Evolutionary conservation across 2,888 invertebrate species (phyloP).

Genomic region (Orthosia gothica): DNA sequence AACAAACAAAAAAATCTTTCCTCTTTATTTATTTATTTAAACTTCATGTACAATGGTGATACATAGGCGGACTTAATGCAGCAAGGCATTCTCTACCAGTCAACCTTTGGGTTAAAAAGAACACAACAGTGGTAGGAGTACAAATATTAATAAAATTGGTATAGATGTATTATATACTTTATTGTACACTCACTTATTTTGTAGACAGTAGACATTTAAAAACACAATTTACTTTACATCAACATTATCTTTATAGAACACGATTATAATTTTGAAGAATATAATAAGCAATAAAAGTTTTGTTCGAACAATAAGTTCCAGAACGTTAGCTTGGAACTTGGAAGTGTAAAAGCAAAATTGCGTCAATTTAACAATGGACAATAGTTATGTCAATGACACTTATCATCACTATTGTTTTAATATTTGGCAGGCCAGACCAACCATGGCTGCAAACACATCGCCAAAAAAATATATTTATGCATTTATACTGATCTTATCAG

Average conservation of each 20-base stretch:
- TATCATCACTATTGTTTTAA: slow-evolving; percentile 68
- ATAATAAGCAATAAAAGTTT: slow-evolving; percentile 15
- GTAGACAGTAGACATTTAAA: no score
- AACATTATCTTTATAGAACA: slow-evolving; percentile 4
- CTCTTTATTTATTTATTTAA: no score
- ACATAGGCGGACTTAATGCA: no score
- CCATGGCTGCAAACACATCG: slow-evolving; percentile 51
- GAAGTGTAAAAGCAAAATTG: slow-evolving; percentile 61
- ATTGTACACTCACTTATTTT: no score
- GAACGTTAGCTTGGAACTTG: slow-evolving; percentile 15
- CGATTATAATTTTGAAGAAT: slow-evolving; percentile 4
- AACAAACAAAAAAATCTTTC: no score
- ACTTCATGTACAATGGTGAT: no score
- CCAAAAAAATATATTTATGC: slow-evolving; percentile 59
- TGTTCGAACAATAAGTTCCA: slow-evolving; percentile 25
- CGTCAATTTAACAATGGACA: slow-evolving; percentile 74
- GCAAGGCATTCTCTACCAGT: no score
- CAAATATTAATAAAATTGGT: no score
- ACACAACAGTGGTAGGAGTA: no score
- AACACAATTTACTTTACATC: neutral
- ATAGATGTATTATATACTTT: no score
- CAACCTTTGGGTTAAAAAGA: no score
- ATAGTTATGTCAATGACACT: slow-evolving; percentile 73
- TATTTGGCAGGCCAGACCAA: slow-evolving; percentile 61
- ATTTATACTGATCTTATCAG: slow-evolving; percentile 64